phyloP scores from a whole-genome alignment of 2,113 vertebrate species.

The Turdus rufiventris region DNA sequence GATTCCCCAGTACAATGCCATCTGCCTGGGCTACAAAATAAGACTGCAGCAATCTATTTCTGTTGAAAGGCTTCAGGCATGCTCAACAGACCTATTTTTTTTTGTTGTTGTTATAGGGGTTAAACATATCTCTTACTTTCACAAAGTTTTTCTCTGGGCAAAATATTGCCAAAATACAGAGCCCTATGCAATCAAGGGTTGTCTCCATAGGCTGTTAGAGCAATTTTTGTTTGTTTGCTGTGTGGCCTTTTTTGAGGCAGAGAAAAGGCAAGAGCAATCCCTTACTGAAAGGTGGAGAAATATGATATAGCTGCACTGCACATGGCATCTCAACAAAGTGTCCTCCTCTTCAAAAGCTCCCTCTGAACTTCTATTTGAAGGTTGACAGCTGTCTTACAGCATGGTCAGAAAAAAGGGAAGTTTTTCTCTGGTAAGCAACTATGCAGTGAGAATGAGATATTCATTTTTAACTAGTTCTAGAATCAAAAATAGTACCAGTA shows the following conservation, averaged over 20 bases:
- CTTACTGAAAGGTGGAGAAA: neutral
- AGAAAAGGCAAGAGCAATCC: neutral
- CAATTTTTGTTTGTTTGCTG: neutral
- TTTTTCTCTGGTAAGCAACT: neutral
- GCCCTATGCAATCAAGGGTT: neutral
- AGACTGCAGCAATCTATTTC: neutral
- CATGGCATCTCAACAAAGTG: neutral
- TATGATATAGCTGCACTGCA: fast-evolving
- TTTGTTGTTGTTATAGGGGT: neutral
- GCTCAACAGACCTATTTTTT: neutral
- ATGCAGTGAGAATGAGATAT: neutral
- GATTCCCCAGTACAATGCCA: neutral
- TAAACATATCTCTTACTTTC: neutral
- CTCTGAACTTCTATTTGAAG: neutral
- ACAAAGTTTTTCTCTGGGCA: neutral
- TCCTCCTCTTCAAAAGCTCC: neutral
- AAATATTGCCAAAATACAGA: neutral
- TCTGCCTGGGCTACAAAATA: neutral
- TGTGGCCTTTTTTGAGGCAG: neutral
- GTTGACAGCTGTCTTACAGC: neutral
- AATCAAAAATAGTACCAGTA: neutral
- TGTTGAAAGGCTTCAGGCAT: neutral
- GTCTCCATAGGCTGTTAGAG: neutral
- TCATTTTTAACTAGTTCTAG: neutral
- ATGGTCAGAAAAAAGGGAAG: neutral